Base-by-base conservation (phyloP, 2,113 vertebrate species). In the Aix galericulata region DNA sequence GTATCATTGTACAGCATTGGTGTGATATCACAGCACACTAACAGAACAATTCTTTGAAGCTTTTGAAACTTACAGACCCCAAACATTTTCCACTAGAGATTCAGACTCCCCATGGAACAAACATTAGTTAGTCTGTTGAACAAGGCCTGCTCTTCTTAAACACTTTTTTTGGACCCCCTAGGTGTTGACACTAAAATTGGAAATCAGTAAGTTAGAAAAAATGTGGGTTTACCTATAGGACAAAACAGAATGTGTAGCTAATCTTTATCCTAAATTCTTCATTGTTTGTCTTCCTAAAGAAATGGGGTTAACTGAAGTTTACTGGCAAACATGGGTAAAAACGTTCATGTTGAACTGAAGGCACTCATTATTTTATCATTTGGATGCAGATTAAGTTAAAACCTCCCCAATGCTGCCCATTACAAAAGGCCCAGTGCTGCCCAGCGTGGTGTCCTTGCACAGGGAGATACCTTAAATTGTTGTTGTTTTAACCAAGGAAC, bases 1-100 rank as follows among this genome's bases (percentile, higher is more conserved):
- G 0, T 15, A 52, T 58, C 34, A 56, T 23, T 40, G n/a, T 4
- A 25, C 21, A 63, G 34, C 3, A 1, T 0, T 21, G 16, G 27
- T 9, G 31, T 23, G 92, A 29, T n/a, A 78, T 2, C 13, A 73
- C 36, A 82, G n/a, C 56, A 91, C 20, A 9, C 13, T 40, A 29
- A 4, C 36, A 82, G 25, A 68, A 82, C 8, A 91, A 50, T 18
- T 42, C 17, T 23, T 13, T 4, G 32, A 62, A 80, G 34, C 6
- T 67, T 67, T 52, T 76, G 71, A 34, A 88, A 25, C 2, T 66
- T 64, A 59, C 8, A 73, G 73, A 77, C 4, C 13, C n/a, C 50
- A 83, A 44, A n/a, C 29, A 38, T 25, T 48, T 68, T 29, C 11
- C 29, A 80, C 26, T 8, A 13, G 29, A 66, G 26, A 32, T 40